phyloP scores from a whole-genome alignment of 2,113 vertebrate species.

The Charina bottae region DNA sequence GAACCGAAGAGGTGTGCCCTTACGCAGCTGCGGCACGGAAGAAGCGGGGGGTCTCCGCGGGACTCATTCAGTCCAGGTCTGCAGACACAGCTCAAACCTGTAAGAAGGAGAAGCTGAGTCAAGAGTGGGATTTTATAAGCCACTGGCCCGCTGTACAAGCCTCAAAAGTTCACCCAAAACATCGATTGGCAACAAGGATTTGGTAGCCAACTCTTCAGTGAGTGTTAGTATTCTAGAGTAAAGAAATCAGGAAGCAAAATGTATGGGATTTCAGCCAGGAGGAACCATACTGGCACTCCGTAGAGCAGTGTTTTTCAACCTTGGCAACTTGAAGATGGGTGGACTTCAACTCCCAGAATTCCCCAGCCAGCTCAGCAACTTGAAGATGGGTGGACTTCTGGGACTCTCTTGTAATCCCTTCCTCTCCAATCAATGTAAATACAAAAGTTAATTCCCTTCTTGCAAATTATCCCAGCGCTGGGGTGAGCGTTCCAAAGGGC shows the following conservation, averaged over 20 bases:
- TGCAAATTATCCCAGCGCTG: not conserved
- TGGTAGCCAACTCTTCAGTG: not conserved
- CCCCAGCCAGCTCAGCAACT: no score
- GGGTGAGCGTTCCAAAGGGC: not conserved
- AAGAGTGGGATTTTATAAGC: not conserved
- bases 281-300: no score
- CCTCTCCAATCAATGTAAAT: not conserved
- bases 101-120: not conserved
- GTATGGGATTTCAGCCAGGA: no score
- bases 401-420: not conserved
- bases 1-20: not conserved
- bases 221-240: not conserved
- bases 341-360: no score
- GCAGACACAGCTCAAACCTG: conserved; percentile 50
- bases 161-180: not conserved
- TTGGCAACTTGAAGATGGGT: no score
- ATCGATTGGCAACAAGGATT: not conserved
- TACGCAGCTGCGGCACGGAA: conserved; percentile 26
- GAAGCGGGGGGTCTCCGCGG: not conserved
- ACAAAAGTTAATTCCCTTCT: not conserved
- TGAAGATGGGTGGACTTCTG: no score
- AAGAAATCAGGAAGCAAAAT: not conserved
- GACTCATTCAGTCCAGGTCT: not conserved
- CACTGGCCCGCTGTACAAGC: rapidly evolving
- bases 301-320: no score